phyloP scores from a whole-genome alignment of 2,113 vertebrate genomes.

The Pterocles burchelli region DNA sequence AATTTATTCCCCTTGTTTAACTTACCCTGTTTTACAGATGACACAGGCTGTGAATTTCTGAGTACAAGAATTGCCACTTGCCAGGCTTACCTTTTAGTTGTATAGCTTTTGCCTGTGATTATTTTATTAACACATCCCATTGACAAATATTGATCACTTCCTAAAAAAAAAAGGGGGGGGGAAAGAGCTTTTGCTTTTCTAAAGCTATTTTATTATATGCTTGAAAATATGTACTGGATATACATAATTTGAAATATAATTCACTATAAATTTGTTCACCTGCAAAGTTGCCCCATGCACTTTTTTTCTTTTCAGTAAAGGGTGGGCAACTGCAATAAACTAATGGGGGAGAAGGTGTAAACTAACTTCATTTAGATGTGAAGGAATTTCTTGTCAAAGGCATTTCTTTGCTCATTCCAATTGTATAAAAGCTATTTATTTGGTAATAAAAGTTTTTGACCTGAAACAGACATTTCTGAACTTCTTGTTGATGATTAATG shows the following conservation, averaged over 20 bases:
- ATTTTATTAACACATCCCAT: neutral
- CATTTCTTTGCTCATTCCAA: neutral
- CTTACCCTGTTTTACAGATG: neutral
- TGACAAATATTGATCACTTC: neutral
- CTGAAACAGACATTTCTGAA: constrained; percentile 2
- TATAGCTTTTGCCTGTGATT: neutral
- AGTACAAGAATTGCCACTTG: neutral
- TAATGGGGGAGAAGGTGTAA: neutral
- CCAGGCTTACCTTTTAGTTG: neutral
- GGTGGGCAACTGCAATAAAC: neutral
- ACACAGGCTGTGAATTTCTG: neutral
- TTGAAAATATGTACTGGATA: neutral
- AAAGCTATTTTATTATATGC: neutral
- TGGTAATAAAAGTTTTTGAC: neutral
- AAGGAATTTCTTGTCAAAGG: neutral
- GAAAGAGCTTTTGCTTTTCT: neutral
- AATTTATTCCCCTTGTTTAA: neutral
- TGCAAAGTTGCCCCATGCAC: neutral
- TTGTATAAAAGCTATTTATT: neutral
- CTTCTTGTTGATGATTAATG: constrained; percentile 17
- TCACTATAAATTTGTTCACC: fast-evolving
- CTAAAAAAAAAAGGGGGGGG: neutral
- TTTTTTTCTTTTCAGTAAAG: neutral
- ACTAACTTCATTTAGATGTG: neutral
- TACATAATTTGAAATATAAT: neutral